A percentile compares a stretch with the other conserved stretches of the same genome.
phyloP scores from a whole-genome alignment of 2,888 invertebrate genomes.

The Hedya salicella region DNA sequence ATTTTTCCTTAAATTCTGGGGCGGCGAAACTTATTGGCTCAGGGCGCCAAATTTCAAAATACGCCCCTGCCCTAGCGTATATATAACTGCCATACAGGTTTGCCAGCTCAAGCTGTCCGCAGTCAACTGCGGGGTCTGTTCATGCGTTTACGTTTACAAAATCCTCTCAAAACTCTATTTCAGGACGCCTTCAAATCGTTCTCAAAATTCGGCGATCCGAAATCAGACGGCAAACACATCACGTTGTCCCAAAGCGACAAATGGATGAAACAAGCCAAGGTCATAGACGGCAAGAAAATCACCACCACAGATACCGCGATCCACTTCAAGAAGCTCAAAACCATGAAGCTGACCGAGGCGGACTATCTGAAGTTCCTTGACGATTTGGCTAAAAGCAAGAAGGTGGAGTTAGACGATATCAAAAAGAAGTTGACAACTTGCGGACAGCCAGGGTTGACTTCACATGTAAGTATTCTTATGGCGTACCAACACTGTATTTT shows the following conservation, averaged over 20 bases:
- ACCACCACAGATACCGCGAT: slow-evolving; percentile 96
- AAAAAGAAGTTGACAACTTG: slow-evolving; percentile 92
- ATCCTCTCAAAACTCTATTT: slow-evolving; percentile 64
- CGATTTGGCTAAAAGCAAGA: slow-evolving; percentile 93
- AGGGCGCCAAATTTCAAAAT: too few relatives aligned
- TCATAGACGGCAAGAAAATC: slow-evolving; percentile 92
- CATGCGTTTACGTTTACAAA: too few relatives aligned
- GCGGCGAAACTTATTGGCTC: too few relatives aligned
- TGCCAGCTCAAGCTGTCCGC: too few relatives aligned
- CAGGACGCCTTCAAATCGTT: slow-evolving; percentile 91
- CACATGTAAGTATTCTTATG: slow-evolving; percentile 66
- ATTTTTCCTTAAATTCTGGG: too few relatives aligned
- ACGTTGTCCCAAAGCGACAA: slow-evolving; percentile 96
- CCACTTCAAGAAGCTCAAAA: slow-evolving; percentile 95
- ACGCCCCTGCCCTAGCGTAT: too few relatives aligned
- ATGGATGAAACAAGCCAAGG: slow-evolving; percentile 96
- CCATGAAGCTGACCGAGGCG: slow-evolving; percentile 88
- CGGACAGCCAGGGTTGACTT: slow-evolving; percentile 89
- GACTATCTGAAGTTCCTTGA: slow-evolving; percentile 95
- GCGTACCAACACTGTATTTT: too few relatives aligned
- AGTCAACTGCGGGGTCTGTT: too few relatives aligned
- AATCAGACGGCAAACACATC: slow-evolving; percentile 93
- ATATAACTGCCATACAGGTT: too few relatives aligned
- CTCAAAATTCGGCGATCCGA: slow-evolving; percentile 94
- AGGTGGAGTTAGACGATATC: slow-evolving; percentile 91